Conservation (phyloP, 2,113 vertebrate genomes). For the Callocephalon fimbriatum region DNA sequence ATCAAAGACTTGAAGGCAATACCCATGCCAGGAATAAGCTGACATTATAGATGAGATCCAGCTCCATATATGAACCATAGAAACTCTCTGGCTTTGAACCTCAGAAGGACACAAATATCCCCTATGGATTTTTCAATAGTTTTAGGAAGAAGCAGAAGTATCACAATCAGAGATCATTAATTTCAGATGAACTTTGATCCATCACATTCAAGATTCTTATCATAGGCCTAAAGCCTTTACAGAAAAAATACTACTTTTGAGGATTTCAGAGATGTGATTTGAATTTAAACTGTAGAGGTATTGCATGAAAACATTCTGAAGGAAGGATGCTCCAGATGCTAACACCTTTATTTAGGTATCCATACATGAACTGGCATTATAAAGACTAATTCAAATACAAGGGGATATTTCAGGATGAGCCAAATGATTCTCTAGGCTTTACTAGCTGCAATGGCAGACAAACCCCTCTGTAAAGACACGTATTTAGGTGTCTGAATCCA, state of each 20-base stretch:
- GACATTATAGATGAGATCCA: neutral
- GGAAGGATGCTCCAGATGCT: neutral
- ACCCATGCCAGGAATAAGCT: neutral
- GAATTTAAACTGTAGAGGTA: neutral
- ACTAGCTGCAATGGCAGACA: neutral
- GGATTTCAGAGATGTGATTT: neutral
- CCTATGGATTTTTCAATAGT: neutral
- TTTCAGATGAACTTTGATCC: neutral
- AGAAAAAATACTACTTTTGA: neutral
- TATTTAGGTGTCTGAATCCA: neutral
- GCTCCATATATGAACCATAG: neutral
- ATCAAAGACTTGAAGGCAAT: neutral
- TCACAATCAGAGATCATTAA: neutral
- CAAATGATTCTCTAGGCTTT: neutral
- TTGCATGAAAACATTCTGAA: neutral
- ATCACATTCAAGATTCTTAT: neutral
- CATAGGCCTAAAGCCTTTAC: neutral
- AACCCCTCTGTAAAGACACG: neutral
- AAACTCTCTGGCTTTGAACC: neutral
- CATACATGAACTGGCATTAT: neutral
- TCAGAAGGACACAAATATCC: neutral
- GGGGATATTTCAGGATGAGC: neutral
- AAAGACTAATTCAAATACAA: neutral
- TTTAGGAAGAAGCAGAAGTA: neutral
- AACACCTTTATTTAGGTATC: neutral